Evolutionary conservation across 2,113 vertebrate species (phyloP).

Genomic region (Amphilophus citrinellus): DNA sequence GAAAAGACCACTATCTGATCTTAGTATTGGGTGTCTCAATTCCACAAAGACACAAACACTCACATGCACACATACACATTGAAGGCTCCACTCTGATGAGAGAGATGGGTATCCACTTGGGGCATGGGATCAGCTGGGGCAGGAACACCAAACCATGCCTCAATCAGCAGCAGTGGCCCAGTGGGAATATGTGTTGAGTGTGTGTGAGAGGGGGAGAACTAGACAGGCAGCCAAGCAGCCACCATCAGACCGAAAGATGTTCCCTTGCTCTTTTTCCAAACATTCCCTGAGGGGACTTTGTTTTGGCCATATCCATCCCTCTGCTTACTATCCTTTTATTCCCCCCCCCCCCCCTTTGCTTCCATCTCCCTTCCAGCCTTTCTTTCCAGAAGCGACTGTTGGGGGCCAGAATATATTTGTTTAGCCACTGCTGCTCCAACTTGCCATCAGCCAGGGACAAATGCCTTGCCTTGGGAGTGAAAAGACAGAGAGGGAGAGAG

Average conservation of each 20-base stretch:
- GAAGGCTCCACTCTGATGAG: constrained; percentile 41
- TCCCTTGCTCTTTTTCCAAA: constrained; percentile 79
- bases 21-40: constrained; percentile 57
- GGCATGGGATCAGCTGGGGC: constrained; percentile 72
- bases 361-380: constrained; percentile 30
- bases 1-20: constrained; percentile 65
- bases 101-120: constrained; percentile 59
- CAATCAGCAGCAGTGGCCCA: constrained; percentile 66
- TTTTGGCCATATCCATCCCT: constrained; percentile 40
- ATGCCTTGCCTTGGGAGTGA: constrained; percentile 65
- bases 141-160: constrained; percentile 60
- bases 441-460: constrained; percentile 70
- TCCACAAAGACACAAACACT: constrained; percentile 39
- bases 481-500: constrained; percentile 31
- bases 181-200: constrained; percentile 52
- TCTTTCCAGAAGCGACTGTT: constrained; percentile 55
- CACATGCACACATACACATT: constrained; percentile 20
- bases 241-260: constrained; percentile 66
- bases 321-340: constrained; percentile 36
- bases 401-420: constrained; percentile 74
- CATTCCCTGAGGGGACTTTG: constrained; percentile 64
- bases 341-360: not conserved
- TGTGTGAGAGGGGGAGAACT: not conserved
- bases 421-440: constrained; percentile 70
- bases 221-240: constrained; percentile 75